Conservation (phyloP, 2,797 vertebrate genomes). For the Masticophis lateralis region DNA sequence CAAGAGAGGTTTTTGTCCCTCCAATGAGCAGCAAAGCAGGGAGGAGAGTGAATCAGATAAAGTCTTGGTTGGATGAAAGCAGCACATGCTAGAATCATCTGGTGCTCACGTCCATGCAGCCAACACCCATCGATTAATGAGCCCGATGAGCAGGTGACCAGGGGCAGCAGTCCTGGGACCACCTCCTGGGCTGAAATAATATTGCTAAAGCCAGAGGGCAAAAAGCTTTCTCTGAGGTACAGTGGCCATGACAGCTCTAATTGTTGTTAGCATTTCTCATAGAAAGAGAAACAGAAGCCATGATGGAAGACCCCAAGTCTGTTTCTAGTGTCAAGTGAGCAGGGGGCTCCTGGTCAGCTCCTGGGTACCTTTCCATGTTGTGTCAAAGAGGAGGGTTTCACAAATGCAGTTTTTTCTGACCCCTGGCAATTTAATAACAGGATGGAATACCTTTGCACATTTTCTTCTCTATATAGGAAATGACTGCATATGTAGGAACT, state of each 20-base stretch:
- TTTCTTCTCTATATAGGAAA: neutral
- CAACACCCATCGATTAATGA: conserved; percentile 1
- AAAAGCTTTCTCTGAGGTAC: neutral
- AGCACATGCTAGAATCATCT: conserved; percentile 6
- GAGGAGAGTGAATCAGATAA: neutral
- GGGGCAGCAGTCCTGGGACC: conserved; percentile 25
- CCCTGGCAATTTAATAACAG: neutral
- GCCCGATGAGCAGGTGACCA: conserved; percentile 7
- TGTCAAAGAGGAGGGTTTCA: neutral
- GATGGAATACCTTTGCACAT: neutral
- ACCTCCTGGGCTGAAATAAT: conserved; percentile 8
- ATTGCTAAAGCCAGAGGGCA: conserved; percentile 30
- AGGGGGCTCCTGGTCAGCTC: neutral
- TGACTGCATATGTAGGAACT: neutral
- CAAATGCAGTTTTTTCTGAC: neutral
- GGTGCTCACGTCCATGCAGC: neutral
- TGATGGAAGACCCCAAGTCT: neutral
- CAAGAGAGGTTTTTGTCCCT: neutral
- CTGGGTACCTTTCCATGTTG: neutral
- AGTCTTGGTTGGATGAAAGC: conserved; percentile 2
- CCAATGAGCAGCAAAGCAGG: conserved; percentile 17
- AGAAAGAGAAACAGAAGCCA: neutral
- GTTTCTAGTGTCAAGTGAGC: neutral
- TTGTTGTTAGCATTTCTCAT: neutral
- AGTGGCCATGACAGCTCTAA: neutral